phyloP scores from a whole-genome alignment of 1,140 invertebrate genomes.

The Sitobion miscanthi region DNA sequence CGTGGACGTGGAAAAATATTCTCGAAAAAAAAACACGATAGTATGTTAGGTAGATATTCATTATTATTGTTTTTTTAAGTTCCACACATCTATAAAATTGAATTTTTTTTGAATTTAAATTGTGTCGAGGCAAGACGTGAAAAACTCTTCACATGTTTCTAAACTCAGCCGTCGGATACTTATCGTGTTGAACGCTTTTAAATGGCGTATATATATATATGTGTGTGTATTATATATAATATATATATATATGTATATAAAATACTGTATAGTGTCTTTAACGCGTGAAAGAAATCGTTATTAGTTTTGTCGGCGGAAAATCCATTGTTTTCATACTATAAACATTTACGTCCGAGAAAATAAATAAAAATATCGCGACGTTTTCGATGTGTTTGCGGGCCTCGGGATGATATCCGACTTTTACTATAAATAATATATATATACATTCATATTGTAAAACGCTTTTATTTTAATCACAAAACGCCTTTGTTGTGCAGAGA shows the following conservation, averaged over 20 bases:
- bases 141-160: neutral
- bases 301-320: conserved; percentile 5
- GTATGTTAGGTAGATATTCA: neutral
- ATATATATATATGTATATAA: neutral
- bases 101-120: neutral
- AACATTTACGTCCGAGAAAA: neutral
- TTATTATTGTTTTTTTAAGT: neutral
- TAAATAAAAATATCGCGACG: conserved; percentile 4
- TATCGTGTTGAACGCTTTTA: neutral
- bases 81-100: neutral
- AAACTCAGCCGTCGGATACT: neutral
- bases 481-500: neutral
- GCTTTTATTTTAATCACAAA: neutral
- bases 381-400: neutral
- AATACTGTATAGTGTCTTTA: neutral
- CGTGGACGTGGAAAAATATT: neutral
- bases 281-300: neutral
- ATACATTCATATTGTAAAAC: neutral
- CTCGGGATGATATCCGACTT: neutral
- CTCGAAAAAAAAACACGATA: neutral
- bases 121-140: neutral
- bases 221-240: too few species aligned
- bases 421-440: neutral
- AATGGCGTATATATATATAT: neutral
- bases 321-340: conserved; percentile 11